Evolutionary conservation across 2,113 vertebrate species (phyloP), one percentile per base, ranked within the genome.

Genomic region (Hippolais icterina): DNA sequence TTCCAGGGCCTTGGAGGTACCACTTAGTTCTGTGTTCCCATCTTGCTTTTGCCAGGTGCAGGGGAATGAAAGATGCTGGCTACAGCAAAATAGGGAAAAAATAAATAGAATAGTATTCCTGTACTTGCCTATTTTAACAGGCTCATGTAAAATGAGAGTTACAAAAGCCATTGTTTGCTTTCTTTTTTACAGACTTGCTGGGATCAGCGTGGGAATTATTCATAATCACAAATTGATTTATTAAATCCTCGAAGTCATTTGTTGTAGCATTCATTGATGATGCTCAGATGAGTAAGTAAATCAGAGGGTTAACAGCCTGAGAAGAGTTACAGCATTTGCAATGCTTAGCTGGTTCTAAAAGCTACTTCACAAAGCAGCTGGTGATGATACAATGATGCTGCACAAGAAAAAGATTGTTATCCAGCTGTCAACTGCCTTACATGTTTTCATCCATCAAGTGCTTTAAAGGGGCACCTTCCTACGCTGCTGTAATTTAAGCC

Each of bases 401-500:
- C 59, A 57, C 46, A 76, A 83, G 66, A 60, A 53, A 86, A 83
- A 92, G 93, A 84, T 93, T 87, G 86, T 93, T 97, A 94, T 90
- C 92, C 88, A 87, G 76, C 94, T 97, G 95, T 92, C 93, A 93
- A 81, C 24, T 66, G 37, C 23, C 46, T 49, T 65, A 14, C 1
- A 5, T 24, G 33, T 90, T 69, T 57, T 68, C 77, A 76, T 94
- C 69, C 61, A 83, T 96, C 95, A 80, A 35, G 35, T 80, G 66
- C 37, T 84, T 81, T 75, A 50, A 39, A 76, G 84, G 44, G 41
- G 37, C 39, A 56, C 25, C 31, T 77, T 59, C 39, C 31, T 71
- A 24, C 0, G 0, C 46, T 61, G 53, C 49, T 5, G 2, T 49
- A 44, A 71, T 65, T 63, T 65, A 91, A 46, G 64, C 29, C 57